Evolutionary conservation across 2,888 invertebrate genomes (phyloP).

Genomic region (Acrobeloides nanus): DNA sequence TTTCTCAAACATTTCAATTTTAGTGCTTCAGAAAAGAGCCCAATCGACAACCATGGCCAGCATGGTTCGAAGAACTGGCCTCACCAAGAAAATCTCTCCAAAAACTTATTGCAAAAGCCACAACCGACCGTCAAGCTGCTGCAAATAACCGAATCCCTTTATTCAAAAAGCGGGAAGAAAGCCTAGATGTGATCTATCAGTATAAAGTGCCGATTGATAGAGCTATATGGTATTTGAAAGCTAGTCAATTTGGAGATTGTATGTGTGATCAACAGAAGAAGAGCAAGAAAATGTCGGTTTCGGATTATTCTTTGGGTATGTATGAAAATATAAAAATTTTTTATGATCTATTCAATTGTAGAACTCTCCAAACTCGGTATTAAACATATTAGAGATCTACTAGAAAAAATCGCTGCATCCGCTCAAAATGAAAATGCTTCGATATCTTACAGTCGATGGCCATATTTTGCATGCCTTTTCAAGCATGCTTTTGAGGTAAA

Average conservation of each 20-base stretch:
- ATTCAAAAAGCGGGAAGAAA: constrained; percentile 13
- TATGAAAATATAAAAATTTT: too few species aligned
- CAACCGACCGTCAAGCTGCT: constrained; percentile 15
- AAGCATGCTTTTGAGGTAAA: constrained; percentile 28
- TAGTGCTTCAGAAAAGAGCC: too few species aligned
- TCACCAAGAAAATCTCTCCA: constrained; percentile 14
- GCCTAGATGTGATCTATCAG: constrained; percentile 21
- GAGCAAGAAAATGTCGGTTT: constrained; percentile 5
- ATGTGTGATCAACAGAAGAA: constrained; percentile 12
- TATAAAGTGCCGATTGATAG: constrained; percentile 27
- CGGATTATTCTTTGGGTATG: constrained; percentile 8
- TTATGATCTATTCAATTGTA: too few species aligned
- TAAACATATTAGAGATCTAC: constrained; percentile 19
- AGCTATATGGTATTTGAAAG: constrained; percentile 28
- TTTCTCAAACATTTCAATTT: too few species aligned
- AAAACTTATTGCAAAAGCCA: constrained; percentile 18
- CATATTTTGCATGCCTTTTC: constrained; percentile 23
- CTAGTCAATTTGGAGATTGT: constrained; percentile 17
- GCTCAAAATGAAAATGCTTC: too few species aligned
- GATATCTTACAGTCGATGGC: constrained; percentile 22
- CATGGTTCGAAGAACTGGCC: constrained; percentile 34
- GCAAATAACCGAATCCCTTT: constrained; percentile 21
- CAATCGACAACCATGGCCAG: constrained; percentile 11
- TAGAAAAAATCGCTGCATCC: too few species aligned
- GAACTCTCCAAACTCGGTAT: constrained; percentile 18